Percentiles rank a stretch among this genome's conserved stretches.
Conservation (phyloP, 2,113 vertebrate species). For the Danio rerio region GRCz12tu NC_133179.1:29052001-29052500, state of each 20-base stretch:
- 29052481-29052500: too few relatives aligned
- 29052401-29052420: too few relatives aligned
- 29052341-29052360: not conserved
- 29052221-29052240: constrained; percentile 71
- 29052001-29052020: not conserved
- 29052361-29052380: not conserved
- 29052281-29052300: constrained; percentile 31
- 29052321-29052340: not conserved
- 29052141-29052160: constrained; percentile 77
- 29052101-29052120: constrained; percentile 73
- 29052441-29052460: too few relatives aligned
- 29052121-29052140: constrained; percentile 69
- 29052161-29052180: constrained; percentile 67
- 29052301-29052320: constrained; percentile 23
- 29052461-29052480: too few relatives aligned
- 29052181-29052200: constrained; percentile 36
- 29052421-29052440: too few relatives aligned
- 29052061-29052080: constrained; percentile 64
- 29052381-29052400: not conserved
- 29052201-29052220: constrained; percentile 61
- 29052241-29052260: constrained; percentile 42
- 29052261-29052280: constrained; percentile 33
- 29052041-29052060: constrained; percentile 64
- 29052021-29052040: constrained; percentile 11
- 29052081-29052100: constrained; percentile 70